Evolutionary conservation across 2,888 invertebrate species (phyloP), one percentile per base, ranked within the genome.

Genomic region (Sialis lutaria): DNA sequence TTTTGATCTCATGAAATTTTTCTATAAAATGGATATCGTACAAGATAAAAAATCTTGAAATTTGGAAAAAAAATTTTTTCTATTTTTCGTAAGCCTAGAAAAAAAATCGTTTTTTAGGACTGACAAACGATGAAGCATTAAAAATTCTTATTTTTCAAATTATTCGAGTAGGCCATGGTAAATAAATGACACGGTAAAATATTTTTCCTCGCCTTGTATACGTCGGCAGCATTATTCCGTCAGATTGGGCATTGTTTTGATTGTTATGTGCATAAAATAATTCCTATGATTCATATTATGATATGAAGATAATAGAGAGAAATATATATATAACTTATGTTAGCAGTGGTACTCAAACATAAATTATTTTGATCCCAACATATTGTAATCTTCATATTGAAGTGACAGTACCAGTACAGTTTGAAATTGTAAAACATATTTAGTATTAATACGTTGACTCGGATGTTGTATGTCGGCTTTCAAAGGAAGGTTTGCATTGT

Each of bases 341-440:
- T 42, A 31, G 42, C 42, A 42, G 42, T 42, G 42, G 42, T 42
- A 42, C 42, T 42, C 42, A 42, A 42, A 42, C 42, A 10, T 41
- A 30, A 8, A 31, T 10, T 42, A 8, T 42, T 42, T 42, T 42
- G 5, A 42, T 42, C 42, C 42, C 42, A 40, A 12, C 7, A 40
- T 31, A 42, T 32, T 35, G 22, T 34, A 46, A 46, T 41, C 46
- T 46, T 46, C 46, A 46, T 46, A 46, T 46, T 46, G 46, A 46
- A 46, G 46, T 46, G 22, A 22, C 13, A 46, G 46, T 46, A 46
- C 12, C 12, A 40, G 44, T 34, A 44, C 34, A 13, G 30, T 44
- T n/a, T 42, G 13, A 22, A 34, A 44, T 35, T 44, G 13, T 44
- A 34, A 34, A 44, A 13, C 12, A 34, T 35, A 30, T 44, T 13